A percentile compares a stretch with the other conserved stretches of the same genome.
Conservation (phyloP, 2,888 invertebrate genomes). For the Matsumyia berberina region DNA sequence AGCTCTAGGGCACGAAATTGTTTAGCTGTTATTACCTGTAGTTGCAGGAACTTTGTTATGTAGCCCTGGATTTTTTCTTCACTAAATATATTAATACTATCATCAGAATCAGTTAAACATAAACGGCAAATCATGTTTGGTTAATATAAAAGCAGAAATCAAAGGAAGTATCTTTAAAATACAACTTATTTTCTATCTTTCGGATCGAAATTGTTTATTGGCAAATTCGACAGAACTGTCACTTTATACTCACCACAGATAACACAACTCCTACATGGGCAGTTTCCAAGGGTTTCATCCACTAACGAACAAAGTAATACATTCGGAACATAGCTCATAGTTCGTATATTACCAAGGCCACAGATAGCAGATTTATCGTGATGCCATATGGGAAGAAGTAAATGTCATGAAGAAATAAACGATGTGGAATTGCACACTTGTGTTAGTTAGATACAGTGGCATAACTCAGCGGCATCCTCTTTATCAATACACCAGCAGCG, state of each 20-base stretch:
- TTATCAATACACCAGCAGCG: too few species aligned
- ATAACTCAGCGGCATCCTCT: too few species aligned
- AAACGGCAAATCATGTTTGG: constrained; percentile 62
- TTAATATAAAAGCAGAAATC: background rate
- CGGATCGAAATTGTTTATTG: constrained; percentile 39
- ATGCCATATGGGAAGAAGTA: too few species aligned
- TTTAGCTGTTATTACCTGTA: constrained; percentile 49
- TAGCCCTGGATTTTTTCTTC: constrained; percentile 59
- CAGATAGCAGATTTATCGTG: background rate
- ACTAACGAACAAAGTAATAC: too few species aligned
- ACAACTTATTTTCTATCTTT: background rate
- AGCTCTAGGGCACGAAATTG: constrained; percentile 34
- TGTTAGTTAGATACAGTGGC: too few species aligned
- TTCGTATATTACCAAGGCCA: too few species aligned
- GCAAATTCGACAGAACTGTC: constrained; percentile 25
- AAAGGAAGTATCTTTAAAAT: background rate
- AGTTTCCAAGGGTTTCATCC: too few species aligned
- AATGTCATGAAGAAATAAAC: too few species aligned
- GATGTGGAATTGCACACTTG: too few species aligned
- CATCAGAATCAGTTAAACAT: constrained; percentile 43
- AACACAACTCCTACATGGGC: constrained; percentile 5
- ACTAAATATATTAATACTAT: constrained; percentile 56
- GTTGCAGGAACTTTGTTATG: constrained; percentile 48
- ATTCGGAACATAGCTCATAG: too few species aligned
- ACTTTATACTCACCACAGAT: constrained; percentile 3